Percentiles rank a stretch among this genome's conserved stretches.
Evolutionary conservation across 2,888 invertebrate genomes (phyloP).

Genomic region (Pristionchus arcanus): DNA sequence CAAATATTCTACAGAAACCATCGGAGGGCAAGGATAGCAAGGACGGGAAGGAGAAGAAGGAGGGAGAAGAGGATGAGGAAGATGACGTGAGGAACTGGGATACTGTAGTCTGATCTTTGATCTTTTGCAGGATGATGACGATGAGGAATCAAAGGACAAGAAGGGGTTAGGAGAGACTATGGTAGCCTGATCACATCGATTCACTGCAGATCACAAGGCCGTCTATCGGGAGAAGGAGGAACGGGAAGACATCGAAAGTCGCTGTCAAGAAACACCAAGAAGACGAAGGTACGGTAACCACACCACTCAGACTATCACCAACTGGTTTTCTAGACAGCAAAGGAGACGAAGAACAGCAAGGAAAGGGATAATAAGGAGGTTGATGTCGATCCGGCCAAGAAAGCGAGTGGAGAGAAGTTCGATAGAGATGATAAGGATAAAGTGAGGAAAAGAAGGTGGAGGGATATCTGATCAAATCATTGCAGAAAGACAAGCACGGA

Average conservation of each 20-base stretch:
- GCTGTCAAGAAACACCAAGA: neutral
- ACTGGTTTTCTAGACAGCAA: neutral
- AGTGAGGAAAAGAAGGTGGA: neutral
- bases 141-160: slow-evolving; percentile 37
- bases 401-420: slow-evolving; percentile 11
- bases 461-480: neutral
- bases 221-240: slow-evolving; percentile 27
- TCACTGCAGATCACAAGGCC: neutral
- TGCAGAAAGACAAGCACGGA: neutral
- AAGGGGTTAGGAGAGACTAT: slow-evolving; percentile 26
- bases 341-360: slow-evolving; percentile 6
- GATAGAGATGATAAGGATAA: neutral
- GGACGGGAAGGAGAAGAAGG: slow-evolving; percentile 47
- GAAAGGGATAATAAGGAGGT: neutral
- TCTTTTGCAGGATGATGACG: slow-evolving; percentile 18
- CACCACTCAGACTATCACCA: neutral
- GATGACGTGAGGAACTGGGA: neutral
- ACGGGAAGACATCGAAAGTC: neutral
- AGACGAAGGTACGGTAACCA: slow-evolving; percentile 3
- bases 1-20: neutral
- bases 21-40: slow-evolving; percentile 7
- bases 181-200: neutral
- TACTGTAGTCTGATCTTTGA: slow-evolving; percentile 37
- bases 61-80: slow-evolving; percentile 6
- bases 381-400: slow-evolving; percentile 21